Evolutionary conservation across 2,888 invertebrate species (phyloP).

Genomic region (Lasioglossum vierecki): DNA sequence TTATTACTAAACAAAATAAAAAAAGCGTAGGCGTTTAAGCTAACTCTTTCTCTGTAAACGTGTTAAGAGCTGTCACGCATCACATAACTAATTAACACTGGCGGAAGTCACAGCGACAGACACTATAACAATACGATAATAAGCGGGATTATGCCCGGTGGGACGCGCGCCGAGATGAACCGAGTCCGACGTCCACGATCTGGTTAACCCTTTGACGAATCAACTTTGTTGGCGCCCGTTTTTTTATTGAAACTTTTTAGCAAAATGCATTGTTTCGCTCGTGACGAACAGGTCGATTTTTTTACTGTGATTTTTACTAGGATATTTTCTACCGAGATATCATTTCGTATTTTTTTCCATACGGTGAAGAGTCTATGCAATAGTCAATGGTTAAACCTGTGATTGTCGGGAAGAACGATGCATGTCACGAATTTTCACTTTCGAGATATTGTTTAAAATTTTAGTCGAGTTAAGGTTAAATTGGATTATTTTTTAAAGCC

Average conservation of each 20-base stretch:
- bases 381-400: no score
- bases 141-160: slow-evolving; percentile 47
- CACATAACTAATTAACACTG: slow-evolving; percentile 55
- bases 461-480: no score
- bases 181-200: background rate
- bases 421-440: no score
- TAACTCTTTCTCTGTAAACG: slow-evolving; percentile 57
- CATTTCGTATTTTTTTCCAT: no score
- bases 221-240: background rate
- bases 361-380: no score
- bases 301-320: no score
- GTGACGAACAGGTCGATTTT: no score
- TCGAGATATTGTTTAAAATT: no score
- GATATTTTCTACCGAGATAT: no score
- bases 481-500: no score
- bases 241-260: background rate
- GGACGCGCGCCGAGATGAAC: slow-evolving; percentile 27
- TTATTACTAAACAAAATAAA: slow-evolving; percentile 35
- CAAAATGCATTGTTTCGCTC: no score
- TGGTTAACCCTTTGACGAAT: background rate
- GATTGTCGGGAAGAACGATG: no score
- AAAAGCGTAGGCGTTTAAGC: slow-evolving; percentile 50
- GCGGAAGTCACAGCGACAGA: slow-evolving; percentile 12
- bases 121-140: slow-evolving; percentile 41
- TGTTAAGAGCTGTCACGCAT: slow-evolving; percentile 55